A percentile compares a stretch with the other conserved stretches of the same genome.
Conservation (phyloP, 2,113 vertebrate genomes). For the Microcebus tavaratra region DNA sequence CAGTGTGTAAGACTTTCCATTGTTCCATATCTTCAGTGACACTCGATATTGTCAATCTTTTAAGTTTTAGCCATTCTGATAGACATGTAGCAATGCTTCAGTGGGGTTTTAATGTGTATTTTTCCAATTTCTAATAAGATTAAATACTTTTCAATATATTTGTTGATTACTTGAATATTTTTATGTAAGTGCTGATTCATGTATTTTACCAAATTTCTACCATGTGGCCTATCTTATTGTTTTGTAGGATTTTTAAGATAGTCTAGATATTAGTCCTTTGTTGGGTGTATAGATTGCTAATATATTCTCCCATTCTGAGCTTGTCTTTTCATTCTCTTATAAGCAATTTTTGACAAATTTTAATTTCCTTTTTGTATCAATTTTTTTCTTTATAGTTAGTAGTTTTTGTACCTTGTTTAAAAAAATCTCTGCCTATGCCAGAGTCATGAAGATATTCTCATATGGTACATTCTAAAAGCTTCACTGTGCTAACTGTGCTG, state of each 20-base stretch:
- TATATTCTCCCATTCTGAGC: background rate
- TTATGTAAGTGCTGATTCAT: background rate
- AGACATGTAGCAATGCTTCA: background rate
- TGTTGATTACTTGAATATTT: background rate
- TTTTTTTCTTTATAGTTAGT: background rate
- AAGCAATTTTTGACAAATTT: background rate
- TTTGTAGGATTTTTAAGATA: constrained; percentile 8
- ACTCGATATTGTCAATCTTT: background rate
- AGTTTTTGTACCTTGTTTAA: constrained; percentile 6
- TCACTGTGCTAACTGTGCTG: background rate
- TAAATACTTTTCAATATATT: constrained; percentile 5
- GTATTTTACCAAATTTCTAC: constrained; percentile 34
- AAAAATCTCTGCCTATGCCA: background rate
- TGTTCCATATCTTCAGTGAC: background rate
- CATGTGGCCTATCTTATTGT: background rate
- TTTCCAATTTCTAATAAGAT: background rate
- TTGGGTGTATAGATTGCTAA: constrained; percentile 1
- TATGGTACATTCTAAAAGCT: constrained; percentile 7
- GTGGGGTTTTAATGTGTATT: background rate
- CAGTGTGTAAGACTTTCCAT: background rate
- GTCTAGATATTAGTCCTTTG: background rate
- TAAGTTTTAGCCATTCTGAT: constrained; percentile 1
- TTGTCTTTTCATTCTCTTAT: constrained; percentile 22
- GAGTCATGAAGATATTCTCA: background rate
- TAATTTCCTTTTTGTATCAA: background rate